Percentiles rank a stretch among this genome's conserved stretches.
phyloP scores from a whole-genome alignment of 92 coral and sea anemone species.

The Hydrozoanthus gracilis region DNA sequence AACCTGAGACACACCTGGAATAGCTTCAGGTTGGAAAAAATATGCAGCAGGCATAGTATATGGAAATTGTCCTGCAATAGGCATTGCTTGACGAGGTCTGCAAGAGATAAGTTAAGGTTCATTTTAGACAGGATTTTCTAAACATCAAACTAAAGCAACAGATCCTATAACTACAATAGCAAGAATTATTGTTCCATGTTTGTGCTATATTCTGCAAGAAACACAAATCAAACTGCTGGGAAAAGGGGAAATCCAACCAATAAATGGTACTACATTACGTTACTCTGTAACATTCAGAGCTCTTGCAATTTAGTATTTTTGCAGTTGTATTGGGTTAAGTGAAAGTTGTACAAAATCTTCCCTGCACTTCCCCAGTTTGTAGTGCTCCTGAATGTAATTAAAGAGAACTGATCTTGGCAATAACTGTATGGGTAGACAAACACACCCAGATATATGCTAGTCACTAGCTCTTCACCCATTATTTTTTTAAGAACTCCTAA shows the following conservation, averaged over 20 bases:
- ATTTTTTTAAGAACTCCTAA: too few relatives aligned
- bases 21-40: conserved; percentile 32
- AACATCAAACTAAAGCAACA: too few relatives aligned
- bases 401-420: too few relatives aligned
- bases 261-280: neutral
- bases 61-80: conserved; percentile 33
- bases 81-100: conserved; percentile 39
- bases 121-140: neutral
- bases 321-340: too few relatives aligned
- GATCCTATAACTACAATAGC: neutral
- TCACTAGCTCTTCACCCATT: too few relatives aligned
- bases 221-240: neutral
- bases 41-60: conserved; percentile 36
- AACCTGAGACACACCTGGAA: conserved; percentile 4
- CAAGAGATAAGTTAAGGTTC: neutral
- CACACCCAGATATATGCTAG: too few relatives aligned
- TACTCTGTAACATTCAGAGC: neutral
- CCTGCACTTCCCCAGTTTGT: too few relatives aligned
- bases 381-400: too few relatives aligned
- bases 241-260: too few relatives aligned
- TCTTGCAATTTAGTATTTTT: neutral
- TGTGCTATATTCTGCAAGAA: too few relatives aligned
- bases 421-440: too few relatives aligned
- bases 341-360: too few relatives aligned
- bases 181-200: neutral